phyloP scores from a whole-genome alignment of 2,797 vertebrate genomes.

The Gymnodraco acuticeps region DNA sequence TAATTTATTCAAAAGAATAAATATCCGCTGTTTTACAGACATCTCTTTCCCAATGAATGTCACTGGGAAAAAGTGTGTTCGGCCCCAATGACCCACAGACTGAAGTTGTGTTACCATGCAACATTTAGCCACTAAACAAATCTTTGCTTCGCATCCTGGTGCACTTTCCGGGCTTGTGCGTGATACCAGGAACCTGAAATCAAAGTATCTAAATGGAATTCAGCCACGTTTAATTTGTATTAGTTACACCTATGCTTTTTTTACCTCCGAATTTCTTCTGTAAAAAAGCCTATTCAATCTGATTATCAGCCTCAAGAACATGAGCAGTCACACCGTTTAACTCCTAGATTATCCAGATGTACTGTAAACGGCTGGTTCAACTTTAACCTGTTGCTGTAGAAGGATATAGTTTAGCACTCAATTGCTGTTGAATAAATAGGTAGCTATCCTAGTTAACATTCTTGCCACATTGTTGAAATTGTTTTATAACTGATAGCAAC shows the following conservation, averaged over 20 bases:
- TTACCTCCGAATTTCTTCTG: background rate
- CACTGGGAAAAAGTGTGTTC: too few species aligned
- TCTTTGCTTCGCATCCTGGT: too few species aligned
- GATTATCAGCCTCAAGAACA: too few species aligned
- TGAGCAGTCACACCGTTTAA: background rate
- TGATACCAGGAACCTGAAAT: background rate
- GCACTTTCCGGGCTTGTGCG: too few species aligned
- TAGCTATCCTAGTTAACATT: background rate
- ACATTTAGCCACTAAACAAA: too few species aligned
- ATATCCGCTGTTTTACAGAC: too few species aligned
- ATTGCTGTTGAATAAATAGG: constrained; percentile 2
- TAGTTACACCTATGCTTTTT: background rate
- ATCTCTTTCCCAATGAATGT: too few species aligned
- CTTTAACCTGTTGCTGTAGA: background rate
- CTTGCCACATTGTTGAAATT: background rate
- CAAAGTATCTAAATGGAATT: background rate
- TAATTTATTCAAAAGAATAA: too few species aligned
- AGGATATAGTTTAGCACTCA: background rate
- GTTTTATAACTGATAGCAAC: background rate
- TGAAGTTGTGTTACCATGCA: too few species aligned
- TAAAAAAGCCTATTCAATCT: too few species aligned
- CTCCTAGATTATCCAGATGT: background rate
- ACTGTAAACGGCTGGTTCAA: background rate
- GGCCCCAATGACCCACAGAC: too few species aligned
- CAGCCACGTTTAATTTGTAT: background rate